Evolutionary conservation across 2,888 invertebrate genomes (phyloP).

Genomic region (Hipparchia semele): DNA sequence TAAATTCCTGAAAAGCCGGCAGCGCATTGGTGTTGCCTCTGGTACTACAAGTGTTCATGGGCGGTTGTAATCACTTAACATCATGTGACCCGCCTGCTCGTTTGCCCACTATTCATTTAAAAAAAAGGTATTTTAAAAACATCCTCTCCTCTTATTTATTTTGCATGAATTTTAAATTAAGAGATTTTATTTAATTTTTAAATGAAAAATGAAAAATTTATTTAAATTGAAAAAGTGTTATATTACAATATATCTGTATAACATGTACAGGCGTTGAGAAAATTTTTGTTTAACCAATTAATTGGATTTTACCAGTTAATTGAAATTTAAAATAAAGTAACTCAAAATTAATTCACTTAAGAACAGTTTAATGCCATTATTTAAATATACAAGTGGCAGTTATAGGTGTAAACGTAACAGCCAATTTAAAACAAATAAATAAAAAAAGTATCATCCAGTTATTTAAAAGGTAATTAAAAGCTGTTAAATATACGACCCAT

Average conservation of each 20-base stretch:
- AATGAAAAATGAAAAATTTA: not conserved
- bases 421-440: not conserved
- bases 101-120: too few species aligned
- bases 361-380: not conserved
- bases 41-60: too few species aligned
- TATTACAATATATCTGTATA: not conserved
- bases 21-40: not conserved
- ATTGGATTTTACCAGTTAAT: not conserved
- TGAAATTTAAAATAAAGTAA: not conserved
- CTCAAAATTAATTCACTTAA: too few species aligned
- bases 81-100: too few species aligned
- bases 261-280: not conserved
- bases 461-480: conserved; percentile 11
- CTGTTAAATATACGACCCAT: conserved; percentile 11
- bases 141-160: not conserved
- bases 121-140: not conserved
- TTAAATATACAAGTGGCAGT: not conserved
- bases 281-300: not conserved
- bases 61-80: too few species aligned
- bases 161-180: not conserved
- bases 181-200: too few species aligned
- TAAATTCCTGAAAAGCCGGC: too few species aligned
- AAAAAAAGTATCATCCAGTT: not conserved
- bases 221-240: not conserved
- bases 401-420: not conserved